phyloP scores from a whole-genome alignment of 2,113 vertebrate species.

The Chaetops frenatus region DNA sequence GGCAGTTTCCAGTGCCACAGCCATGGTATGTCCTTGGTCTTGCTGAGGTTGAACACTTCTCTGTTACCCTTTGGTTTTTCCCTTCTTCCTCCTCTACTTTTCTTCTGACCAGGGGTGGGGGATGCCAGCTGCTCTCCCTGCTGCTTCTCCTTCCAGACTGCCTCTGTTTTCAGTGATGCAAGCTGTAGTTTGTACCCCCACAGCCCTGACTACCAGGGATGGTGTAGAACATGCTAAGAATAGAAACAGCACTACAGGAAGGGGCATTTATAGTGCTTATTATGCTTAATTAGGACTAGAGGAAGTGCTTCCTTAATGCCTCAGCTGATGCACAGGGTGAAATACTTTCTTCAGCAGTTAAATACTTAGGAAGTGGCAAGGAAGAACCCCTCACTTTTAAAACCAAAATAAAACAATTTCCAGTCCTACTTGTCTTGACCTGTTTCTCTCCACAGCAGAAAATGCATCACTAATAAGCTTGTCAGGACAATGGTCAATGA shows the following conservation, averaged over 20 bases:
- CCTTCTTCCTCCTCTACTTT: neutral
- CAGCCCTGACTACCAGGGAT: neutral
- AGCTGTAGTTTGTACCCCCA: neutral
- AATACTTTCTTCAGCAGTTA: neutral
- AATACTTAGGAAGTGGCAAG: neutral
- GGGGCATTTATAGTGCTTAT: neutral
- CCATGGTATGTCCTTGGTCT: fast-evolving
- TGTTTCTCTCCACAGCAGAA: neutral
- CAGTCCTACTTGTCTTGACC: neutral
- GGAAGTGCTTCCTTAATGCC: neutral
- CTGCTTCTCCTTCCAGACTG: neutral
- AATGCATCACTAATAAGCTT: neutral
- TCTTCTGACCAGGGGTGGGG: neutral
- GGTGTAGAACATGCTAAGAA: neutral
- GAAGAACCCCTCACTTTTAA: neutral
- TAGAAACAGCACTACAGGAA: neutral
- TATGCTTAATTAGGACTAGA: neutral
- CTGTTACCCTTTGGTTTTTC: neutral
- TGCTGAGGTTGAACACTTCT: neutral
- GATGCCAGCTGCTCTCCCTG: neutral
- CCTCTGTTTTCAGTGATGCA: neutral
- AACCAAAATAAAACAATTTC: neutral
- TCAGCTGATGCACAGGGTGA: neutral
- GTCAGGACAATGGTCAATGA: neutral
- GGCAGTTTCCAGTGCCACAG: neutral